Percentiles rank a stretch among this genome's conserved stretches.
Evolutionary conservation across 2,888 invertebrate genomes (phyloP).

Genomic region (Catonia carolina): DNA sequence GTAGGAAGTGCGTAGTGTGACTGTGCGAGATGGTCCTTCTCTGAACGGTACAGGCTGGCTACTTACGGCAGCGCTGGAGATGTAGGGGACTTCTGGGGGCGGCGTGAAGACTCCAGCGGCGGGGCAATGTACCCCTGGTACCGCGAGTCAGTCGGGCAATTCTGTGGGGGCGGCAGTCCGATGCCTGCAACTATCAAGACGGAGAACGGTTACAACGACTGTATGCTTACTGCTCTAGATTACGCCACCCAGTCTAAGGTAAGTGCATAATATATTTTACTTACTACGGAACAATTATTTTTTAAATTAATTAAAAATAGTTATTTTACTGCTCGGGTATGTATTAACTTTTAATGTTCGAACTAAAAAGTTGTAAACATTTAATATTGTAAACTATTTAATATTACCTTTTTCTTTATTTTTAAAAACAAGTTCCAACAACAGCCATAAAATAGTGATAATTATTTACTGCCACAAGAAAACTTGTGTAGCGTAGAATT

Average conservation of each 20-base stretch:
- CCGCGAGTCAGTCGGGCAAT: slow-evolving; percentile 46
- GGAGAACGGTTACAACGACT: slow-evolving; percentile 60
- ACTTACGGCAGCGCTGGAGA: slow-evolving; percentile 3
- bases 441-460: too few relatives aligned
- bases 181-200: slow-evolving; percentile 57
- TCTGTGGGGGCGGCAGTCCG: slow-evolving; percentile 47
- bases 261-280: slow-evolving; percentile 33
- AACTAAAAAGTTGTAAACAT: too few relatives aligned
- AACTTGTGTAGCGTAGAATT: too few relatives aligned
- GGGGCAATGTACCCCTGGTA: slow-evolving; percentile 56
- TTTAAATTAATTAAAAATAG: too few relatives aligned
- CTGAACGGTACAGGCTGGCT: slow-evolving; percentile 6
- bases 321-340: too few relatives aligned
- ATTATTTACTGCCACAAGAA: too few relatives aligned
- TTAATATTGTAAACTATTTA: too few relatives aligned
- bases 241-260: slow-evolving; percentile 63
- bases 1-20: background rate
- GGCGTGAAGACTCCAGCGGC: background rate
- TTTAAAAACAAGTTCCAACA: too few relatives aligned
- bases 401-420: too few relatives aligned
- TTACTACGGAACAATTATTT: too few relatives aligned
- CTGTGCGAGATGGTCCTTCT: background rate
- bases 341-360: too few relatives aligned
- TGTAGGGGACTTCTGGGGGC: slow-evolving; percentile 9
- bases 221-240: slow-evolving; percentile 58